Base-by-base conservation (phyloP, 2,797 vertebrate genomes). In the Cynodonichthys magdalenae region DNA sequence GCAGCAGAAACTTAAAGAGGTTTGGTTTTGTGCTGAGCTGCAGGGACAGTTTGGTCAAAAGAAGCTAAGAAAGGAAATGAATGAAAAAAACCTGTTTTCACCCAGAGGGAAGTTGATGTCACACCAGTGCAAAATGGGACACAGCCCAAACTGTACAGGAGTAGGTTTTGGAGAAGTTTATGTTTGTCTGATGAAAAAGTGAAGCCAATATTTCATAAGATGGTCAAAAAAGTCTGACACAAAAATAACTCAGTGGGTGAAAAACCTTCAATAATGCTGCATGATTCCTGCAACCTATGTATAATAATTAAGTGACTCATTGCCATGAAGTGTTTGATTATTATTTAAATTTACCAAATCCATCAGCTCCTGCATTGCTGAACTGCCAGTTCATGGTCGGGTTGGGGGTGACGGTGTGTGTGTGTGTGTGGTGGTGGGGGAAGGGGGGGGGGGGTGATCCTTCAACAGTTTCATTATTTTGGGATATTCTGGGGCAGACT, bases 101-200 rank as follows among this genome's bases (percentile, higher is more conserved):
- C 50, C 46, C 29, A 53, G 52, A 63, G 49, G 39, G 46, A 51
- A 66, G 17, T 59, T 87, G 82, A 84, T 76, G 85, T 66, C 82
- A 88, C 63, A 71, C 56, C 36, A 18, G 50, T 57, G 87, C 67
- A 83, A 85, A 64, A 47, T 19, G 15, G 39, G 19, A 15, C 28
- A 27, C 20, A 41, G 53, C n/a, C 28, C 56, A 53, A 28, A 59
- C 6, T 39, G 36, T 10, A 29, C 6, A 20, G 1, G 24, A 41
- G 18, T 10, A 15, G 7, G 31, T 20, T 3, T 14, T 36, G 15
- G 19, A 11, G 14, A 28, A 24, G 10, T n/a, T 17, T 12, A 12
- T 39, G 36, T 27, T 24, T 46, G 14, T 14, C 9, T 12, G 45
- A 6, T 28, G 42, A 17, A 31, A 52, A 19, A 55, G 10, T 18